Evolutionary conservation across 2,797 vertebrate species (phyloP).

Genomic region (Etheostoma perlongum): DNA sequence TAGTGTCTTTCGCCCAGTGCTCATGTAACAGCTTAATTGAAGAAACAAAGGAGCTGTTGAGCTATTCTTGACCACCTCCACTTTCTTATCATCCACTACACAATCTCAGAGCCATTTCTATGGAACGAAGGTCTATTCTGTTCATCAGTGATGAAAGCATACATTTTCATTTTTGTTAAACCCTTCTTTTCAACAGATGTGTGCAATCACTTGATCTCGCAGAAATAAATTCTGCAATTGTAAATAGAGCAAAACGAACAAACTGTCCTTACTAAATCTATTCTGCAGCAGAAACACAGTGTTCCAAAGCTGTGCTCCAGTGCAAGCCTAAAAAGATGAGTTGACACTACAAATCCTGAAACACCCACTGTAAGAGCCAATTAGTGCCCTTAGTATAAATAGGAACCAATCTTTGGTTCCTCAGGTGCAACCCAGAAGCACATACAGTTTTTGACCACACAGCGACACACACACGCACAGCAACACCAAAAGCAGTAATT

Average conservation of each 20-base stretch:
- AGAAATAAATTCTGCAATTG: conserved; percentile 3
- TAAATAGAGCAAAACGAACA: conserved; percentile 22
- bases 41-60: conserved; percentile 43
- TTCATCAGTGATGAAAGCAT: neutral
- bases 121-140: neutral
- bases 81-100: neutral
- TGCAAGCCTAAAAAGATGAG: conserved; percentile 24
- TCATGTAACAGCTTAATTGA: conserved; percentile 58
- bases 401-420: too few relatives aligned
- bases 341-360: conserved; percentile 44
- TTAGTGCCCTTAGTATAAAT: too few relatives aligned
- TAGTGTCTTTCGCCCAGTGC: conserved; percentile 37
- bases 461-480: too few relatives aligned
- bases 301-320: neutral
- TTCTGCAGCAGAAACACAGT: conserved; percentile 19
- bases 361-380: neutral
- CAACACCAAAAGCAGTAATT: too few relatives aligned
- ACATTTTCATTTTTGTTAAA: neutral
- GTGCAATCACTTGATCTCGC: conserved; percentile 6
- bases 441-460: too few relatives aligned
- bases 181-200: neutral
- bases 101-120: conserved; percentile 8
- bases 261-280: conserved; percentile 18
- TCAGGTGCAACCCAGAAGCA: too few relatives aligned
- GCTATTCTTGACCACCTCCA: conserved; percentile 17